phyloP scores from a whole-genome alignment of 2,113 vertebrate species.

The Ahaetulla prasina region DNA sequence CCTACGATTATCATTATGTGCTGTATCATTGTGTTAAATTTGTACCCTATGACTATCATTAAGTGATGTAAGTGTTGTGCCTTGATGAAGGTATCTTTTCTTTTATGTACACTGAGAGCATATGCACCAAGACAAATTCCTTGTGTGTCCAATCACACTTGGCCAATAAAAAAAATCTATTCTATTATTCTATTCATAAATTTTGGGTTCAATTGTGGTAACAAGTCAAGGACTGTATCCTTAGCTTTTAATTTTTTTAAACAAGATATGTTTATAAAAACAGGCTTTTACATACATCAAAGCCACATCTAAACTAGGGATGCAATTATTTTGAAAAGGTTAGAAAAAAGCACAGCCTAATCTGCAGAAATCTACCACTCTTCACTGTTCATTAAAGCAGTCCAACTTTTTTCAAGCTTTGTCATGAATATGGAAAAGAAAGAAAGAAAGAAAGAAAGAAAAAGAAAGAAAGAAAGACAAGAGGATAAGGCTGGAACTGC shows the following conservation, averaged over 20 bases:
- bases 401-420: not conserved
- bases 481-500: not conserved
- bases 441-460: not conserved
- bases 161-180: too few species aligned
- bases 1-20: too few species aligned
- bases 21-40: too few species aligned
- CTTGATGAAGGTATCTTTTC: too few species aligned
- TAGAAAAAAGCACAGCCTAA: not conserved
- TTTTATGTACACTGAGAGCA: too few species aligned
- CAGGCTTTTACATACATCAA: not conserved
- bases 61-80: too few species aligned
- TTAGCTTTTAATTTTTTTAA: not conserved
- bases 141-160: too few species aligned
- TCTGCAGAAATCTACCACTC: not conserved
- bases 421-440: not conserved
- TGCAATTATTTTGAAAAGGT: not conserved
- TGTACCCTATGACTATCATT: too few species aligned
- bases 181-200: too few species aligned
- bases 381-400: not conserved
- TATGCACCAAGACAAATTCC: too few species aligned
- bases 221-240: not conserved
- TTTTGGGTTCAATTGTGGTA: not conserved
- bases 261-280: not conserved
- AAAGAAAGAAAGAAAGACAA: not conserved
- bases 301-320: not conserved